phyloP scores from a whole-genome alignment of 2,888 invertebrate genomes.

The Dicyrtoma fusca region DNA sequence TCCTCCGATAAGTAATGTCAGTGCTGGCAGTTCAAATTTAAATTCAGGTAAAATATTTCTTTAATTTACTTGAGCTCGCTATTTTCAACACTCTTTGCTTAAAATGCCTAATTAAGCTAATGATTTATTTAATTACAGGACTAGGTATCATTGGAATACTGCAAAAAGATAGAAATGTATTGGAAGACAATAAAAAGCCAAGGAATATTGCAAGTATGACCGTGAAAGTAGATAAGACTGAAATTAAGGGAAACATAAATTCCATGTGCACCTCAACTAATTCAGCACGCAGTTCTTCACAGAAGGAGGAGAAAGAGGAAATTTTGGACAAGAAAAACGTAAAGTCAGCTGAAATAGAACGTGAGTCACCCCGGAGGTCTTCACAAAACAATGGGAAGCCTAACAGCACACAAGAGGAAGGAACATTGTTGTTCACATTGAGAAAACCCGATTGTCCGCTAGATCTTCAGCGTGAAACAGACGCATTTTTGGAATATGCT shows the following conservation, averaged over 20 bases:
- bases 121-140: not conserved
- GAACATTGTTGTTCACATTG: constrained; percentile 1
- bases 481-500: constrained; percentile 17
- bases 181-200: no score
- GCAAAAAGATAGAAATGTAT: no score
- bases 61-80: no score
- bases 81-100: not conserved
- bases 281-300: not conserved
- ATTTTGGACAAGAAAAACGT: not conserved
- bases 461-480: constrained; percentile 10
- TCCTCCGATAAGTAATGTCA: constrained; percentile 38
- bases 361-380: constrained; percentile 10
- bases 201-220: no score
- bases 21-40: constrained; percentile 21
- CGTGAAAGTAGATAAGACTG: no score
- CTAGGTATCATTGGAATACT: no score
- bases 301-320: not conserved
- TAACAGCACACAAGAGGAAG: constrained; percentile 5
- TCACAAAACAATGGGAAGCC: not conserved
- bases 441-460: constrained; percentile 9
- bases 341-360: not conserved
- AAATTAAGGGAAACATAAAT: no score
- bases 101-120: not conserved
- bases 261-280: not conserved
- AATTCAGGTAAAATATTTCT: constrained; percentile 25